Evolutionary conservation across 2,888 invertebrate species (phyloP).

Genomic region (Xestia xanthographa): DNA sequence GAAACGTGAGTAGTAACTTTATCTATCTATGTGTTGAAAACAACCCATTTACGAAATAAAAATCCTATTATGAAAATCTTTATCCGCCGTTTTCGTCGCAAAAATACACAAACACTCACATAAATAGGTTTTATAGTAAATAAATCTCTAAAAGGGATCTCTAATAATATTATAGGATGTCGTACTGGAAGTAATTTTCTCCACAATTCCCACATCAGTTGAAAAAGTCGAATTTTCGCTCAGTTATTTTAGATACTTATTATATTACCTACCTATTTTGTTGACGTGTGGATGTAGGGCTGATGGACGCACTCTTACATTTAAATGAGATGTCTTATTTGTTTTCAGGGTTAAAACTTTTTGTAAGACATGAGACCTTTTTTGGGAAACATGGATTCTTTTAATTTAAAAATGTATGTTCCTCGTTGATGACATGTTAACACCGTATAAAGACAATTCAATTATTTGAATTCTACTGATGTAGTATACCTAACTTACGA

Average conservation of each 20-base stretch:
- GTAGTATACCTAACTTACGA: too few relatives aligned
- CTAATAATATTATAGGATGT: conserved; percentile 46
- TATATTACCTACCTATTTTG: not conserved
- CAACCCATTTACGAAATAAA: conserved; percentile 36
- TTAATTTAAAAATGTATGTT: too few relatives aligned
- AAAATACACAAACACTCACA: conserved; percentile 49
- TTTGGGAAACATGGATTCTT: too few relatives aligned
- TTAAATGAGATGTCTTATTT: not conserved
- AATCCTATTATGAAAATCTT: conserved; percentile 32
- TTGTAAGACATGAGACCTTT: not conserved
- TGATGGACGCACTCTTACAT: not conserved
- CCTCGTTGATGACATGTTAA: too few relatives aligned
- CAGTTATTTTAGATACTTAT: conserved; percentile 11
- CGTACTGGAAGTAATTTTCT: conserved; percentile 48
- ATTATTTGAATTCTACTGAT: too few relatives aligned
- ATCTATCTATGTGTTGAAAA: conserved; percentile 1
- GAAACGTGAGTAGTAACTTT: not conserved
- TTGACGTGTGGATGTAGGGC: not conserved
- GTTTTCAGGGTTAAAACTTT: not conserved
- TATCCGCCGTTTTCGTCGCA: conserved; percentile 18
- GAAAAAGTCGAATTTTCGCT: conserved; percentile 29
- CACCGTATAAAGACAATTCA: too few relatives aligned
- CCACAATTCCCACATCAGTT: conserved; percentile 4
- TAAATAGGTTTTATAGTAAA: conserved; percentile 58
- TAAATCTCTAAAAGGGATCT: conserved; percentile 53